These are phyloP conservation scores for Columba guinea DNA, from an alignment of 2,797 vertebrate genomes.

Conservation along the genomic window DNA sequence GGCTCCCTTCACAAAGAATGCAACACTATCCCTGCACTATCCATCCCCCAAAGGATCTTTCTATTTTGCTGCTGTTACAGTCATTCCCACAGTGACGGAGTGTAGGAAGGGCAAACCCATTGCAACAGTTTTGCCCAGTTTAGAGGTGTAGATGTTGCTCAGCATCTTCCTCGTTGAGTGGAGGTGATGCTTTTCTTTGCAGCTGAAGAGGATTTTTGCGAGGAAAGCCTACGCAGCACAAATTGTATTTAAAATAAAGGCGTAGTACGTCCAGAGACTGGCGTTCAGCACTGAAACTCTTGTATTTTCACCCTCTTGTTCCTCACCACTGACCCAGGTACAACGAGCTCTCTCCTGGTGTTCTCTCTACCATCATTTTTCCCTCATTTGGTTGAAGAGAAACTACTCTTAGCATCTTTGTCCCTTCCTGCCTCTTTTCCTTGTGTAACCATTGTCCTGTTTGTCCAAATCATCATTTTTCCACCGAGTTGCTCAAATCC, in stretches of 20 bases:
- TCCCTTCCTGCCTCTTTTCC: not conserved
- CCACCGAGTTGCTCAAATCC: not conserved
- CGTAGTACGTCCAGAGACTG: no score
- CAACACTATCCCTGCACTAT: not conserved
- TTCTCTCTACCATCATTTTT: not conserved
- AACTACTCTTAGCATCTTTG: not conserved
- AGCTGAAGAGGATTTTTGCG: not conserved
- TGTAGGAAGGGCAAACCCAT: not conserved
- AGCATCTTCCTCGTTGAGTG: not conserved
- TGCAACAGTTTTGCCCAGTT: not conserved
- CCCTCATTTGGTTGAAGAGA: not conserved
- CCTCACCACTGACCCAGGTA: not conserved
- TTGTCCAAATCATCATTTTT: accelerated
- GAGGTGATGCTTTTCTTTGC: not conserved
- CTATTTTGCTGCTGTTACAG: not conserved
- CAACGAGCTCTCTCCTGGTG: not conserved
- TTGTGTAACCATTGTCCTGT: not conserved
- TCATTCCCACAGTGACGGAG: not conserved
- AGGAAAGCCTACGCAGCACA: not conserved
- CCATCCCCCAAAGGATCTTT: not conserved
- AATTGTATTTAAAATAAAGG: not conserved
- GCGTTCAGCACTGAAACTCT: not conserved
- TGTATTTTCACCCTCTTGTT: not conserved
- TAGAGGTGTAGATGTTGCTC: not conserved
- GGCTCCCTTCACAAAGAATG: not conserved